Percentiles rank a stretch among this genome's conserved stretches.
These are phyloP conservation scores for Nemotelus pantherinus DNA, from an alignment of 2,888 invertebrate species.

Conservation along the genomic window DNA sequence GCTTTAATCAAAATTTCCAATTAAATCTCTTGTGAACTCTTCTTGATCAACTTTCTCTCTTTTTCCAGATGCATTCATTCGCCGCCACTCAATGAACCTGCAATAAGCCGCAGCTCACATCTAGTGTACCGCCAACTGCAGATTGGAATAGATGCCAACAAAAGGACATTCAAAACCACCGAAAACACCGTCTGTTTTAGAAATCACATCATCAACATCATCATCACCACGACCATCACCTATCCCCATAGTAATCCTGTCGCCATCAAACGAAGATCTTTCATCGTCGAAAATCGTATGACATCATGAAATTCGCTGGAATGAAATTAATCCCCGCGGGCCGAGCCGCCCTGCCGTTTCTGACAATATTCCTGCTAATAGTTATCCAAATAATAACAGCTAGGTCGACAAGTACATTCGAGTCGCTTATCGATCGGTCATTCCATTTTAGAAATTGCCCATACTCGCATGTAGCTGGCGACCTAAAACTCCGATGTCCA, in stretches of 20 bases:
- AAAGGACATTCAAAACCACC: neutral
- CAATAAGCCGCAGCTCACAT: too few relatives aligned
- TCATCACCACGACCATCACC: neutral
- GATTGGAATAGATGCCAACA: constrained; percentile 9
- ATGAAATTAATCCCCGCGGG: constrained; percentile 13
- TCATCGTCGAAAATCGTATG: constrained; percentile 10
- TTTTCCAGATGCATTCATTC: too few relatives aligned
- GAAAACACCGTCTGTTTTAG: neutral
- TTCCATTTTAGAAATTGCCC: too few relatives aligned
- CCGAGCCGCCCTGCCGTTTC: neutral
- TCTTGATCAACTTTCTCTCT: too few relatives aligned
- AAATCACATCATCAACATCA: neutral
- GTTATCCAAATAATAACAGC: neutral
- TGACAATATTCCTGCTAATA: neutral
- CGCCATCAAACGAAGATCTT: constrained; percentile 2
- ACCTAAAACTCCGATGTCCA: constrained; percentile 62
- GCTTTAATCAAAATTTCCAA: too few relatives aligned
- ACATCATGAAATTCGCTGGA: constrained; percentile 4
- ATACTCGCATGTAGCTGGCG: constrained; percentile 58
- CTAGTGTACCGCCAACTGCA: too few relatives aligned
- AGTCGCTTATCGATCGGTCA: too few relatives aligned
- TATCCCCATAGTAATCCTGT: neutral
- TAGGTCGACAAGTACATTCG: neutral
- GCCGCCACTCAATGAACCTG: too few relatives aligned
- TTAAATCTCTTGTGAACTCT: too few relatives aligned